A percentile compares a stretch with the other conserved stretches of the same genome.
These are phyloP conservation scores for Nemapogon koenigi DNA, from an alignment of 2,888 invertebrate species.

Conservation along the genomic window DNA sequence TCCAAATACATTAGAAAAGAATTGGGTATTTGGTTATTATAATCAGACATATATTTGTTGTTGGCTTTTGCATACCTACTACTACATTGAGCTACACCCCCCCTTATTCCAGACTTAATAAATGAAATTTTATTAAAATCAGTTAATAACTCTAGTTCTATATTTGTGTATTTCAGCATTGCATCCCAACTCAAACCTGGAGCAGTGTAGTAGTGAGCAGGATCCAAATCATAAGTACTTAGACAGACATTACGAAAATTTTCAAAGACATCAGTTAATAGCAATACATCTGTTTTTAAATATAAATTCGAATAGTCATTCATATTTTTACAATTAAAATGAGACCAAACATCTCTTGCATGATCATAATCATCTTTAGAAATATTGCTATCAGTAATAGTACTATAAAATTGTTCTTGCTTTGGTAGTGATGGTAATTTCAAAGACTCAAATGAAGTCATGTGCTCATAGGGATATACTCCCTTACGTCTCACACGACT, in stretches of 20 bases:
- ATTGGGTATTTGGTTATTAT: constrained; percentile 15
- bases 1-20: constrained; percentile 25
- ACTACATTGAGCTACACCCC: constrained; percentile 18
- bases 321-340: constrained; percentile 20
- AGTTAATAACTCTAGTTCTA: constrained; percentile 17
- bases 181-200: constrained; percentile 20
- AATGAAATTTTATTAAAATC: constrained; percentile 18
- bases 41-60: constrained; percentile 22
- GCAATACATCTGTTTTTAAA: constrained; percentile 23
- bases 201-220: constrained; percentile 13
- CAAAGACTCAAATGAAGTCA: constrained; percentile 16
- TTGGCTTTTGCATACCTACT: constrained; percentile 24
- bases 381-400: constrained; percentile 12
- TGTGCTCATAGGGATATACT: constrained; percentile 20
- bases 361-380: constrained; percentile 18
- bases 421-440: constrained; percentile 16
- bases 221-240: constrained; percentile 18
- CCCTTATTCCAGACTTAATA: constrained; percentile 17
- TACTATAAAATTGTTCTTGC: constrained; percentile 15
- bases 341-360: constrained; percentile 21
- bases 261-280: constrained; percentile 27
- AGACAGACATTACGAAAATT: constrained; percentile 24
- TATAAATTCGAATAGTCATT: constrained; percentile 25
- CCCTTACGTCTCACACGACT: constrained; percentile 16
- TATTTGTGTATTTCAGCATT: constrained; percentile 18